Conservation (phyloP, 2,113 vertebrate genomes). For the Nerophis lumbriciformis region DNA sequence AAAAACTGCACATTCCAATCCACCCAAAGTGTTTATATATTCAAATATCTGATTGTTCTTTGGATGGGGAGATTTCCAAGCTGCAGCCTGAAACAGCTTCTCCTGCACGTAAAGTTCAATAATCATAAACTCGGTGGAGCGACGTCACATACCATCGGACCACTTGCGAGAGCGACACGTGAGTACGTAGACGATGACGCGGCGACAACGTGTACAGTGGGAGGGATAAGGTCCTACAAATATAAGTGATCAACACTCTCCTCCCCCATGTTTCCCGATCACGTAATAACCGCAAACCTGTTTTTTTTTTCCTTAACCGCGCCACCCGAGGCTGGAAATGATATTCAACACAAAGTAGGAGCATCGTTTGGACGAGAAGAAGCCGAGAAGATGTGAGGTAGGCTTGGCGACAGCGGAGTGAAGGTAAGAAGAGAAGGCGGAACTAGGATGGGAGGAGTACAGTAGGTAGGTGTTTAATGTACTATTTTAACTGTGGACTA, state of each 20-base stretch:
- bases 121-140: slow-evolving; percentile 18
- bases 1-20: not conserved
- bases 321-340: not conserved
- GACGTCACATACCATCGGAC: slow-evolving; percentile 14
- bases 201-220: slow-evolving; percentile 67
- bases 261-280: slow-evolving; percentile 34
- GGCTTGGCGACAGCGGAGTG: slow-evolving; percentile 4
- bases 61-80: not conserved
- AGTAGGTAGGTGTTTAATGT: too few species aligned
- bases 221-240: slow-evolving; percentile 73
- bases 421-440: slow-evolving; percentile 51
- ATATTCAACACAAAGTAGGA: not conserved
- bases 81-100: not conserved
- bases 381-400: slow-evolving; percentile 14
- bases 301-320: slow-evolving; percentile 7
- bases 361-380: not conserved
- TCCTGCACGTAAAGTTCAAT: slow-evolving; percentile 17
- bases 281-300: slow-evolving; percentile 39
- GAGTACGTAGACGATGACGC: slow-evolving; percentile 67
- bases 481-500: not conserved
- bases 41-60: not conserved
- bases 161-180: slow-evolving; percentile 31
- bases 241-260: slow-evolving; percentile 42
- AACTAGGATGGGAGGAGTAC: slow-evolving; percentile 40
- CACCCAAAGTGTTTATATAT: not conserved